Evolutionary conservation across 2,113 vertebrate genomes (phyloP).

Genomic region (Poeciliopsis retropinna): DNA sequence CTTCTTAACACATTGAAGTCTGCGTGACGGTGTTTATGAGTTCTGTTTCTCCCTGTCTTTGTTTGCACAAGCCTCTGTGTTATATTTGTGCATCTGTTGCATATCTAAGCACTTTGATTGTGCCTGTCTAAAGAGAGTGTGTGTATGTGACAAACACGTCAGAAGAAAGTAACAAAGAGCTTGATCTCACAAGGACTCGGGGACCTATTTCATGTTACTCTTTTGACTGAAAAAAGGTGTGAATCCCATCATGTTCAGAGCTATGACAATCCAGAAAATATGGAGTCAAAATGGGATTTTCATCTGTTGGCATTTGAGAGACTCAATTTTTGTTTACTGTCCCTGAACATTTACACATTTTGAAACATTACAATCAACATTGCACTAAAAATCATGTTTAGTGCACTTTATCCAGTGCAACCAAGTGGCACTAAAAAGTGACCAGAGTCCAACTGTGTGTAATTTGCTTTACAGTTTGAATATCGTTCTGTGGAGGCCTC

Average conservation of each 20-base stretch:
- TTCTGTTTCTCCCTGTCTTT: slow-evolving; percentile 31
- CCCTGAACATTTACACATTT: background rate
- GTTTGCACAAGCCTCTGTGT: slow-evolving; percentile 31
- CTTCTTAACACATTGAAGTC: slow-evolving; percentile 39
- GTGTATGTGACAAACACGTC: slow-evolving; percentile 38
- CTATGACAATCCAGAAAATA: slow-evolving; percentile 41
- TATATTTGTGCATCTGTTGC: slow-evolving; percentile 49
- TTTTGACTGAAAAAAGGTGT: slow-evolving; percentile 70
- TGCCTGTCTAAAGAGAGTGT: slow-evolving; percentile 31
- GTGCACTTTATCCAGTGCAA: background rate
- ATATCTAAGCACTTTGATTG: slow-evolving; percentile 30
- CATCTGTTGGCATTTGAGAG: slow-evolving; percentile 64
- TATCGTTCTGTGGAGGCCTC: too few species aligned
- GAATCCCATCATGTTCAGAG: slow-evolving; percentile 74
- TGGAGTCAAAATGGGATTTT: slow-evolving; percentile 64
- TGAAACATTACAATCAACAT: background rate
- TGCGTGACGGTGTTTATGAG: slow-evolving; percentile 46
- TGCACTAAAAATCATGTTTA: background rate
- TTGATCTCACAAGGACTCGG: slow-evolving; percentile 64
- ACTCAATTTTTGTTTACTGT: background rate
- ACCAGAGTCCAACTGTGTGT: background rate
- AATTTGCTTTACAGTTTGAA: background rate
- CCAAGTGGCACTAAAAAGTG: background rate
- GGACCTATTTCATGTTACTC: slow-evolving; percentile 75
- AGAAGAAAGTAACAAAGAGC: slow-evolving; percentile 59